phyloP scores from a whole-genome alignment of 2,797 vertebrate genomes.

The Moxostoma hubbsi region DNA sequence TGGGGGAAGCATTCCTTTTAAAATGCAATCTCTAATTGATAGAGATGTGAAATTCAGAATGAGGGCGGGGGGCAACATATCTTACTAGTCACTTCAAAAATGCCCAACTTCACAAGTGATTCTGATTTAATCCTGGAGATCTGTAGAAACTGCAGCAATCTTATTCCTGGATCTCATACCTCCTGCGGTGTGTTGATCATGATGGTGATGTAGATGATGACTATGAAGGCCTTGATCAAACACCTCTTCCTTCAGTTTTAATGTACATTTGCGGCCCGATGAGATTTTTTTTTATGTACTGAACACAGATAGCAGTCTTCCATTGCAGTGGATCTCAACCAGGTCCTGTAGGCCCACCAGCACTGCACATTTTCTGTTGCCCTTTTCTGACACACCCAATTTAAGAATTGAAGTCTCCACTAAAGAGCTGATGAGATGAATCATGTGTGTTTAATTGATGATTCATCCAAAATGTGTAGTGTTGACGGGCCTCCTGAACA shows the following conservation, averaged over 20 bases:
- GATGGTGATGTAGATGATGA: constrained; percentile 43
- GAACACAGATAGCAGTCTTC: constrained; percentile 12
- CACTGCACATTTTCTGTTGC: no score
- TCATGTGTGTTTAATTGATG: no score
- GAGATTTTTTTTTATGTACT: constrained; percentile 34
- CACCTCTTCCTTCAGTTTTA: constrained; percentile 40
- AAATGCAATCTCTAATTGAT: constrained; percentile 6
- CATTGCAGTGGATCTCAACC: no score
- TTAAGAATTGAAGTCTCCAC: no score
- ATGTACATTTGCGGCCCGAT: constrained; percentile 42
- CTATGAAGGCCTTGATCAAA: constrained; percentile 51
- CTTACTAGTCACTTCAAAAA: constrained; percentile 43
- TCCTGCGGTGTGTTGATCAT: constrained; percentile 53
- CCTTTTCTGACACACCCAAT: no score
- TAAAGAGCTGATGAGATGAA: no score
- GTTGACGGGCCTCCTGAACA: no score
- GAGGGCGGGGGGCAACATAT: constrained; percentile 16
- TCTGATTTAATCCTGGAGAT: constrained; percentile 45
- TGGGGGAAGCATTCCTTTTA: no score
- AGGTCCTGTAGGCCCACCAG: no score
- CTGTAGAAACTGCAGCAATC: constrained; percentile 39
- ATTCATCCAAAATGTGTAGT: no score
- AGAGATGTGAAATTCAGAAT: constrained; percentile 23
- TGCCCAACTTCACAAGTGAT: constrained; percentile 36
- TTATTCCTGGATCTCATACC: constrained; percentile 27